Base-by-base conservation (phyloP, 2,888 invertebrate genomes). In the Sminthurides aquaticus region DNA sequence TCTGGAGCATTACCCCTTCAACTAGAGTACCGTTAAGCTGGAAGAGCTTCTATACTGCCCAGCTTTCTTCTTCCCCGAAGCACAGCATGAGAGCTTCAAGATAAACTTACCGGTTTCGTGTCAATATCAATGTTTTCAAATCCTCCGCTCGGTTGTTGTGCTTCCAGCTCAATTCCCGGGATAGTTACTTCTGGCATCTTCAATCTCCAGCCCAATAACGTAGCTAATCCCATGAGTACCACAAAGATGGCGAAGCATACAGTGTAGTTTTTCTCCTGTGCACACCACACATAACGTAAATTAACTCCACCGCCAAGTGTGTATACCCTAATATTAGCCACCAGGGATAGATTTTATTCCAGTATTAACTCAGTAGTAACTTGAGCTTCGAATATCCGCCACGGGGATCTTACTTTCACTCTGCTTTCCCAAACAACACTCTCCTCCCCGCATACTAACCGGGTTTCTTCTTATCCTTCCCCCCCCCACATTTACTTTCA, bases 241-340 rank as follows among this genome's bases (percentile, higher is more conserved):
- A 94, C 91, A 81, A 99, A 99, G 56, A 95, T 94, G 15, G 96
- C 93, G 80, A 99, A 99, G 79, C 98, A 99, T 71, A 98, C 92
- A 43, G 94, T 95, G 80, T 99, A 99, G 81, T 99, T 99, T 79
- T 96, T 93, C 80, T 99, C 98, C 77, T 90, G 87, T 60, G 66
- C 5, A 52, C n/a, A 58, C 29, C 29, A n/a, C 20, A 57, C 25
- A 27, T 28, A 28, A 57, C 57, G 28, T 29, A 28, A 3, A 8
- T n/a, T 2, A 55, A 27, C 27, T 27, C 20, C 22, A 2, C 55
- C 55, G 5, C 3, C 55, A 18, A 52, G 20, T 52, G 52, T 52
- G 5, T 18, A 20, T 20, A 20, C 52, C 52, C 5, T 52, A 43
- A n/a, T n/a, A 34, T 34, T 34, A 15, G 8, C 5, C 43, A 34